Percentiles rank a stretch among this genome's conserved stretches.
These are phyloP conservation scores for Zophobas morio DNA, from an alignment of 1,140 invertebrate species.

Conservation along the genomic window DNA sequence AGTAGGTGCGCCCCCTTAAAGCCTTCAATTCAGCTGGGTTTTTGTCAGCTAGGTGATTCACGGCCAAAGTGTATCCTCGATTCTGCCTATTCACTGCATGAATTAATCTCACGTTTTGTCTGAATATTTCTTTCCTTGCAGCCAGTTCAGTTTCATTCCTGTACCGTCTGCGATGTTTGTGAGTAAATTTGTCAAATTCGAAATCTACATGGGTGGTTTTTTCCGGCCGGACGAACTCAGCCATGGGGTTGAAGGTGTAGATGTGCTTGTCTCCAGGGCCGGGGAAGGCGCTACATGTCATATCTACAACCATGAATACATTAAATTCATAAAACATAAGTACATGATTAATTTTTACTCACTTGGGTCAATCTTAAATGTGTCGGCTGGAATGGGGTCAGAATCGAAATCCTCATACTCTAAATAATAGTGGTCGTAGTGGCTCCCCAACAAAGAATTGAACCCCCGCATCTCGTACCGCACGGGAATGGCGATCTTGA, in stretches of 20 bases:
- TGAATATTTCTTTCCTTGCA: conserved; percentile 84
- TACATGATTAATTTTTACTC: no score
- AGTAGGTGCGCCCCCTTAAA: conserved; percentile 82
- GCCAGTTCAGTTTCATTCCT: conserved; percentile 76
- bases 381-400: conserved; percentile 77
- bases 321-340: no score
- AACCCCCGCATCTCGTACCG: conserved; percentile 95
- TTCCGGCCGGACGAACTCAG: conserved; percentile 85
- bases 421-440: conserved; percentile 96
- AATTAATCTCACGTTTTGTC: conserved; percentile 86
- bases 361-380: conserved; percentile 78
- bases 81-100: conserved; percentile 63
- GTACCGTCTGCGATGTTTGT: conserved; percentile 83
- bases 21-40: conserved; percentile 84
- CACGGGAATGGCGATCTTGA: conserved; percentile 69
- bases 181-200: conserved; percentile 85
- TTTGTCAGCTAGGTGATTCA: conserved; percentile 93
- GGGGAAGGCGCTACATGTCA: conserved; percentile 86
- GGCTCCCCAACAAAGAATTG: conserved; percentile 92
- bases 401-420: conserved; percentile 83
- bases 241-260: conserved; percentile 93
- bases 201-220: conserved; percentile 81
- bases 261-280: conserved; percentile 86
- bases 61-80: conserved; percentile 78
- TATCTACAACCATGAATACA: conserved; percentile 70